A percentile compares a stretch with the other conserved stretches of the same genome.
Conservation (phyloP, 2,888 invertebrate species). For the Odontocerum albicorne region DNA sequence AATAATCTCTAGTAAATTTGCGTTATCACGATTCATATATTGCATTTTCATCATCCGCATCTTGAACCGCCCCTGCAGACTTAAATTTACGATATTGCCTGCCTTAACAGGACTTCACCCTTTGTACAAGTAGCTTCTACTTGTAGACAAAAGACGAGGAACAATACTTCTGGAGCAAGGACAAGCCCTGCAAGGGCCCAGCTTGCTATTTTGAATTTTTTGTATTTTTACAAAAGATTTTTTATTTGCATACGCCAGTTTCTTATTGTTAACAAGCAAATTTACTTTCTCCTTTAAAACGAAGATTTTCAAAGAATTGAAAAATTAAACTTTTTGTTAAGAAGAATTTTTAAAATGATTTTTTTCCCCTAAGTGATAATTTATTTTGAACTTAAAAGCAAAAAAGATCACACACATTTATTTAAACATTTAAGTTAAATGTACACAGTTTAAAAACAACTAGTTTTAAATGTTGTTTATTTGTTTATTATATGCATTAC, state of each 20-base stretch:
- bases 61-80: too few species aligned
- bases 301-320: background rate
- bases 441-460: too few species aligned
- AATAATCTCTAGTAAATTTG: too few species aligned
- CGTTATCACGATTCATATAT: too few species aligned
- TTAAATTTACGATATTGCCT: background rate
- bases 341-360: background rate
- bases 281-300: background rate
- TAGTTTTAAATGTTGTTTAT: too few species aligned
- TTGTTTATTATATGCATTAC: too few species aligned
- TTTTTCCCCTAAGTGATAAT: too few species aligned
- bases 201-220: background rate
- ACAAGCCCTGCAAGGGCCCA: background rate
- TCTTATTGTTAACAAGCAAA: background rate
- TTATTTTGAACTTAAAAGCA: too few species aligned
- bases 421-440: too few species aligned
- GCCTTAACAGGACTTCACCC: slow-evolving; percentile 18
- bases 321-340: background rate
- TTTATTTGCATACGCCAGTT: background rate
- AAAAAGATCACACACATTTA: too few species aligned
- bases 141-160: background rate
- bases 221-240: background rate
- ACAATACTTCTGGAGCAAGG: slow-evolving; percentile 15
- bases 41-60: too few species aligned
- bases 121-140: slow-evolving; percentile 22